Conservation (phyloP, 92 coral and sea anemone genomes). For the Umimayanthus chanpuru region DNA sequence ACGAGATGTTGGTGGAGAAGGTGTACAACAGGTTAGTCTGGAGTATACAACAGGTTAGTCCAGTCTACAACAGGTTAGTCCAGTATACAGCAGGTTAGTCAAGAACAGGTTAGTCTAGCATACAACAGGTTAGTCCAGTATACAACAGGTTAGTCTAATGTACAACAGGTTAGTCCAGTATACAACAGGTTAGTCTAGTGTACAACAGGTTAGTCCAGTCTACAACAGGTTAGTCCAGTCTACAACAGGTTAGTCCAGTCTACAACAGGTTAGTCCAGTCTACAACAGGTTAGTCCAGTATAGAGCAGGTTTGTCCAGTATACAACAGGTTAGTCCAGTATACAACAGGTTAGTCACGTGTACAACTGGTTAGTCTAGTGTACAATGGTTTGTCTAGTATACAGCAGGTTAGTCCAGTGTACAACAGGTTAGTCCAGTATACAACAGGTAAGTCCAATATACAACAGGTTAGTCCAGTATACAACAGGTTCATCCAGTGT, state of each 20-base stretch:
- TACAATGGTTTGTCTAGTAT: too few species aligned
- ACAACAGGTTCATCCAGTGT: too few species aligned
- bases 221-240: background rate
- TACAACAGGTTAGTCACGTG: background rate
- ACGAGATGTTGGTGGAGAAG: constrained; percentile 98
- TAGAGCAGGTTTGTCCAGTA: background rate
- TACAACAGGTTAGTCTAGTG: background rate
- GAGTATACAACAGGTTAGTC: background rate
- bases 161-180: background rate
- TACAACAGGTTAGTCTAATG: background rate
- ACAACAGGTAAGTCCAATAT: background rate
- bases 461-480: background rate
- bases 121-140: background rate
- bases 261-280: background rate
- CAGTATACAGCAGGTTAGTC: background rate
- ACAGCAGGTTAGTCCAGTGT: too few species aligned
- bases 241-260: background rate
- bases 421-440: background rate
- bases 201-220: background rate
- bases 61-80: background rate
- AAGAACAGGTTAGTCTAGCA: background rate
- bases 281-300: background rate
- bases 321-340: background rate
- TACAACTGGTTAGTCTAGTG: too few species aligned
- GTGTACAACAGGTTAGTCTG: constrained; percentile 64